These are phyloP conservation scores for Echinops telfairi DNA, from an alignment of 2,113 vertebrate species.

Conservation along the genomic window DNA sequence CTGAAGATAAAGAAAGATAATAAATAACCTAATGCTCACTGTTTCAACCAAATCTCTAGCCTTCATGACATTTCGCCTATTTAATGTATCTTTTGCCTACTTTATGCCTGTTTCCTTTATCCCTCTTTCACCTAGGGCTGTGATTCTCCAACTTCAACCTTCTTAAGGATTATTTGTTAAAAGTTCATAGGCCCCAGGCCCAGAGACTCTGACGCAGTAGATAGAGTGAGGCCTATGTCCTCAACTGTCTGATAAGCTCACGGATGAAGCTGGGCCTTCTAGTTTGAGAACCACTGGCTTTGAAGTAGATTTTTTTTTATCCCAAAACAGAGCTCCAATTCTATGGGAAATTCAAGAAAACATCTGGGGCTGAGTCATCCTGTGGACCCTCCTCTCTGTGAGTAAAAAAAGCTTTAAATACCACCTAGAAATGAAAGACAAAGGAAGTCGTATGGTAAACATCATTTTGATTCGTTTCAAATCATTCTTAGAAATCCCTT, in stretches of 20 bases:
- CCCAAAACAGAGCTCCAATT: neutral
- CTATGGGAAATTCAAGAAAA: conserved; percentile 28
- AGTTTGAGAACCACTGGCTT: neutral
- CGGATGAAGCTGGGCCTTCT: neutral
- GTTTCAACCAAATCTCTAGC: neutral
- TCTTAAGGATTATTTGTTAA: neutral
- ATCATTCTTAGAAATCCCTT: neutral
- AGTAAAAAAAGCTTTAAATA: neutral
- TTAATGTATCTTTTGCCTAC: neutral
- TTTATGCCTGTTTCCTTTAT: neutral
- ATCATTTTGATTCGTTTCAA: conserved; percentile 24
- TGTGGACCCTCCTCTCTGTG: neutral
- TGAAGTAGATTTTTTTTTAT: neutral
- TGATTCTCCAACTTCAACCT: conserved; percentile 18
- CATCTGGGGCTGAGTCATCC: neutral
- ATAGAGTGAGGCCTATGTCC: neutral
- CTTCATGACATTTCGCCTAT: neutral
- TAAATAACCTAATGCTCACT: neutral
- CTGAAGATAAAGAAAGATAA: neutral
- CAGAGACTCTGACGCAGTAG: neutral
- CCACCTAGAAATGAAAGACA: conserved; percentile 7
- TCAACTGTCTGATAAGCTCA: conserved; percentile 36
- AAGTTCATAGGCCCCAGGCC: neutral
- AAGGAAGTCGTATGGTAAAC: neutral
- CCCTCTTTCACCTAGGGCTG: neutral